A percentile compares a stretch with the other conserved stretches of the same genome.
Conservation (phyloP, 2,113 vertebrate species). For the Dunckerocampus dactyliophorus region DNA sequence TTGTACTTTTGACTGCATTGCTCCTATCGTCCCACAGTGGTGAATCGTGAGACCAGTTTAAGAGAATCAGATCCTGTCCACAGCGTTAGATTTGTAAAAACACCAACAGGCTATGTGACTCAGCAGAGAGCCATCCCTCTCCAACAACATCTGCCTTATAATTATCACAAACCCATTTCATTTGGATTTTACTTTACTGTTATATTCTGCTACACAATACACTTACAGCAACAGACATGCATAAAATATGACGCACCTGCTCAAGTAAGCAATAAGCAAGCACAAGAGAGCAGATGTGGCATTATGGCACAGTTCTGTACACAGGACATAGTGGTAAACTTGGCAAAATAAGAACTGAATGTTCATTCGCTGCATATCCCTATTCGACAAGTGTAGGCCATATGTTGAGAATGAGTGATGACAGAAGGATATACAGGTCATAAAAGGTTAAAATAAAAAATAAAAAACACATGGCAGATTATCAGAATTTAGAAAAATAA, state of each 20-base stretch:
- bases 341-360: slow-evolving; percentile 50
- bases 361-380: background rate
- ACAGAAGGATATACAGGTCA: slow-evolving; percentile 28
- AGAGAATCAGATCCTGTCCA: slow-evolving; percentile 12
- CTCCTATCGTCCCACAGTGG: background rate
- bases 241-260: slow-evolving; percentile 37
- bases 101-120: background rate
- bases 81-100: slow-evolving; percentile 29
- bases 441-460: background rate
- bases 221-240: slow-evolving; percentile 39
- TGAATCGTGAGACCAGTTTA: slow-evolving; percentile 6
- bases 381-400: slow-evolving; percentile 9
- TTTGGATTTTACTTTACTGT: slow-evolving; percentile 38
- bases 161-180: background rate
- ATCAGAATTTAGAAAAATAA: slow-evolving; percentile 32
- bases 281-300: slow-evolving; percentile 26
- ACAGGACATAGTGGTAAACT: slow-evolving; percentile 37
- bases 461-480: slow-evolving; percentile 45
- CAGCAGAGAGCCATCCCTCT: too few relatives aligned
- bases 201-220: slow-evolving; percentile 37
- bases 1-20: background rate
- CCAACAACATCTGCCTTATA: too few relatives aligned
- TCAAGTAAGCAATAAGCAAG: slow-evolving; percentile 8
- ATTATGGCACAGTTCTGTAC: slow-evolving; percentile 50
- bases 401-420: slow-evolving; percentile 30